Percentiles rank a stretch among this genome's conserved stretches.
Conservation (phyloP, 2,888 invertebrate genomes). For the Orchesella flavescens region DNA sequence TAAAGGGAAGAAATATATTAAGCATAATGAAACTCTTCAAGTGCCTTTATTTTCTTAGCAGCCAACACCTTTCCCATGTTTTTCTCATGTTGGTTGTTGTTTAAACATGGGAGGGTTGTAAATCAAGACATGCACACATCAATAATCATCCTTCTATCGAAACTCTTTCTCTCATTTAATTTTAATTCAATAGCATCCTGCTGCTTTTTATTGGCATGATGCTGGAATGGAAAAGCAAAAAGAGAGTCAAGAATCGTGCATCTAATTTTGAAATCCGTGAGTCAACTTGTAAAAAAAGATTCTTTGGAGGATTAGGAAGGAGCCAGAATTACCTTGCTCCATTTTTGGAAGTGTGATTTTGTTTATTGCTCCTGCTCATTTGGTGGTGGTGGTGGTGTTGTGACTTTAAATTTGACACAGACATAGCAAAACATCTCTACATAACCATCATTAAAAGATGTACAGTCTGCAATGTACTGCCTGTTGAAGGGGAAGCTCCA, state of each 20-base stretch:
- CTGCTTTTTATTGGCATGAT: conserved; percentile 24
- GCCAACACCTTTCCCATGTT: too few species aligned
- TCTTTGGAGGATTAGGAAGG: too few species aligned
- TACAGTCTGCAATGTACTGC: neutral
- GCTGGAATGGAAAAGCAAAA: neutral
- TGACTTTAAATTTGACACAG: conserved; percentile 19
- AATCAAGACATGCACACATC: neutral
- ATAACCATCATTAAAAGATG: conserved; percentile 9
- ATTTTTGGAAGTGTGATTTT: conserved; percentile 29
- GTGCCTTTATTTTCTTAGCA: too few species aligned
- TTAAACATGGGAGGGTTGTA: neutral
- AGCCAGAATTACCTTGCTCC: neutral
- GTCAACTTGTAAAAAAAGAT: neutral
- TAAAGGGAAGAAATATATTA: too few species aligned
- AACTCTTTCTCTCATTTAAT: neutral
- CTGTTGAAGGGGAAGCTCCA: neutral
- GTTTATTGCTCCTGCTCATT: neutral
- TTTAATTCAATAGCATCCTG: conserved; percentile 6
- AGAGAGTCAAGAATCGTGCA: neutral
- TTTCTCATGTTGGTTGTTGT: neutral
- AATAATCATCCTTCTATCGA: too few species aligned
- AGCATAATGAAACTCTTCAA: too few species aligned
- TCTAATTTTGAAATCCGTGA: conserved; percentile 12
- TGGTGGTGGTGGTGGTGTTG: neutral
- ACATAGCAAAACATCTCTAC: neutral